Percentiles rank a stretch among this genome's conserved stretches.
These are phyloP conservation scores for Baccha elongata DNA, from an alignment of 2,888 invertebrate genomes.

Conservation along the genomic window DNA sequence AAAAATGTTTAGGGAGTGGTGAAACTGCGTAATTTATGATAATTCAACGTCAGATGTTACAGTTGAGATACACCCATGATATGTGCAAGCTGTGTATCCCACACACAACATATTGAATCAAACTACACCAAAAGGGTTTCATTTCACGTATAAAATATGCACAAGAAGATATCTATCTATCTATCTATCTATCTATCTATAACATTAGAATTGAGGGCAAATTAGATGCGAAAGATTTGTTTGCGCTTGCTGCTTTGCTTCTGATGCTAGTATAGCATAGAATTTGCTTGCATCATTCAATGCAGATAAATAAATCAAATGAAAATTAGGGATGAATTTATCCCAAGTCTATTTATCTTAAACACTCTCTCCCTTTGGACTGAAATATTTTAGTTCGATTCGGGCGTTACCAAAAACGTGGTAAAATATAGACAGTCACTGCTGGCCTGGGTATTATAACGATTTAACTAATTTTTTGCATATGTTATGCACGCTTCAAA, in stretches of 20 bases:
- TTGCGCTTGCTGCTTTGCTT: constrained; percentile 15
- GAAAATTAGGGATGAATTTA: constrained; percentile 54
- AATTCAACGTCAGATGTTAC: constrained; percentile 81
- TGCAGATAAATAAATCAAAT: constrained; percentile 63
- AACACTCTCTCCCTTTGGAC: constrained; percentile 39
- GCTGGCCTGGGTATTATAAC: constrained; percentile 24
- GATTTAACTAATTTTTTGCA: constrained; percentile 13
- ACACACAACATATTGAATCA: constrained; percentile 78
- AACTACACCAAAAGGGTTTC: constrained; percentile 79
- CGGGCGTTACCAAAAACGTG: neutral
- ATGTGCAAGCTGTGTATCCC: constrained; percentile 38
- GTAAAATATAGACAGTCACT: constrained; percentile 23
- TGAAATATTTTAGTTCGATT: constrained; percentile 16
- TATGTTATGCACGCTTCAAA: constrained; percentile 9
- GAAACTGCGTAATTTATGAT: constrained; percentile 78
- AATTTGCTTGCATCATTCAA: constrained; percentile 59
- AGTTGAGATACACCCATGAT: constrained; percentile 75
- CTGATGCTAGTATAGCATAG: neutral
- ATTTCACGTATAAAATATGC: constrained; percentile 65
- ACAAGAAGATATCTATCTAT: constrained; percentile 34
- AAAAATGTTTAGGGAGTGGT: constrained; percentile 46
- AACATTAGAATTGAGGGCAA: constrained; percentile 28
- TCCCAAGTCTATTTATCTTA: constrained; percentile 37
- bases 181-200: neutral
- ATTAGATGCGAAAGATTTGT: constrained; percentile 45